phyloP scores from a whole-genome alignment of 2,113 vertebrate genomes.

The Zootoca vivipara region DNA sequence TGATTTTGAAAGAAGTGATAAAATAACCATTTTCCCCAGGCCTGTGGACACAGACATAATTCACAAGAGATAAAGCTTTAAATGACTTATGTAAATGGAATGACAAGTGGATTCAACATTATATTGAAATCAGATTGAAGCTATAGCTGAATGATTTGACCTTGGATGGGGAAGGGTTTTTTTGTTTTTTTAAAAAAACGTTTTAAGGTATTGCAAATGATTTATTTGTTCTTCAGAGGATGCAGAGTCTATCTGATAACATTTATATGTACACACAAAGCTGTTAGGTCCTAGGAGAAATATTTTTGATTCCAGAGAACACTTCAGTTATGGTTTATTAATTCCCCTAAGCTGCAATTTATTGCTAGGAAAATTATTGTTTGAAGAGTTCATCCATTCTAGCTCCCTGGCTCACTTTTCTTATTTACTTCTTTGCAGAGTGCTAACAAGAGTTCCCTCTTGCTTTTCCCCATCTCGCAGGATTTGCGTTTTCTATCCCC shows the following conservation, averaged over 20 bases:
- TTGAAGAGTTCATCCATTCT: slow-evolving; percentile 39
- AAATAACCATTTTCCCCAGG: slow-evolving; percentile 10
- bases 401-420: background rate
- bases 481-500: background rate
- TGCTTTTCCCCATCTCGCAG: slow-evolving; percentile 26
- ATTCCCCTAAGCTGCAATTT: slow-evolving; percentile 40
- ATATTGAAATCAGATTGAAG: slow-evolving; percentile 39
- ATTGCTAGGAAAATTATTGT: slow-evolving; percentile 28
- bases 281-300: background rate
- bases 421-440: slow-evolving; percentile 22
- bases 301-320: slow-evolving; percentile 25
- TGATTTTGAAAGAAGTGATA: slow-evolving; percentile 25
- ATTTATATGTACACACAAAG: slow-evolving; percentile 34
- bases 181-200: slow-evolving; percentile 6
- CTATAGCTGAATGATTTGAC: slow-evolving; percentile 23
- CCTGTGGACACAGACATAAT: slow-evolving; percentile 41
- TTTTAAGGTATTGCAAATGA: slow-evolving; percentile 24
- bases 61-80: slow-evolving; percentile 43
- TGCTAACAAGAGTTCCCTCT: slow-evolving; percentile 2
- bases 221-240: slow-evolving; percentile 16
- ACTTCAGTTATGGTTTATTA: slow-evolving; percentile 30
- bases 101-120: slow-evolving; percentile 12
- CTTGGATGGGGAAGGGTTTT: slow-evolving; percentile 21
- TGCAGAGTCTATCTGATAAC: slow-evolving; percentile 19
- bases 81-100: slow-evolving; percentile 34